phyloP scores from a whole-genome alignment of 2,797 vertebrate genomes.

The Diplodus puntazzo region DNA sequence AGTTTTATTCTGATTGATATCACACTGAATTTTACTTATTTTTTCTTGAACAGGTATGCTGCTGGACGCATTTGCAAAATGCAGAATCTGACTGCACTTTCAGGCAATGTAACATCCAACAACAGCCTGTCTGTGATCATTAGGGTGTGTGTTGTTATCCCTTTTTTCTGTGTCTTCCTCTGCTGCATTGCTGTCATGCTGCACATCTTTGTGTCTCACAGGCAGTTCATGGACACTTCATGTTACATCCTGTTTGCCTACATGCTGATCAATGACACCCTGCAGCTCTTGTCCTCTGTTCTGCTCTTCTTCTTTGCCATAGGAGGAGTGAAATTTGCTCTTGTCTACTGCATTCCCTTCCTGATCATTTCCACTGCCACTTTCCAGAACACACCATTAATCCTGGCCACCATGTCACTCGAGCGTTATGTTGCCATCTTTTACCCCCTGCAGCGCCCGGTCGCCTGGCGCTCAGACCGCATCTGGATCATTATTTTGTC shows the following conservation, averaged over 20 bases:
- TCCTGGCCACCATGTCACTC: conserved; percentile 86
- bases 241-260: conserved; percentile 85
- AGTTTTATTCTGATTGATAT: background rate
- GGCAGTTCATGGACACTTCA: conserved; percentile 80
- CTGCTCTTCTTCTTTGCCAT: conserved; percentile 78
- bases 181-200: conserved; percentile 80
- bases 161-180: conserved; percentile 80
- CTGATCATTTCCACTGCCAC: conserved; percentile 74
- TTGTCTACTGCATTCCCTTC: conserved; percentile 77
- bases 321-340: conserved; percentile 62
- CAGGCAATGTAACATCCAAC: conserved; percentile 64
- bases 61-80: conserved; percentile 57
- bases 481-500: conserved; percentile 80
- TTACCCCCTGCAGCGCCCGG: conserved; percentile 78
- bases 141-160: conserved; percentile 81
- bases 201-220: conserved; percentile 80
- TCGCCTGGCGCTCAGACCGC: conserved; percentile 79
- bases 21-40: background rate
- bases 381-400: conserved; percentile 82
- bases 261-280: conserved; percentile 86
- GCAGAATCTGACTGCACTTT: conserved; percentile 75
- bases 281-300: conserved; percentile 80
- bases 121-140: conserved; percentile 70
- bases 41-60: conserved; percentile 35
- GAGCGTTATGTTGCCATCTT: conserved; percentile 87